These are phyloP conservation scores for Halcyon malimbica DNA, from an alignment of 2,113 vertebrate genomes.

Conservation along the genomic window DNA sequence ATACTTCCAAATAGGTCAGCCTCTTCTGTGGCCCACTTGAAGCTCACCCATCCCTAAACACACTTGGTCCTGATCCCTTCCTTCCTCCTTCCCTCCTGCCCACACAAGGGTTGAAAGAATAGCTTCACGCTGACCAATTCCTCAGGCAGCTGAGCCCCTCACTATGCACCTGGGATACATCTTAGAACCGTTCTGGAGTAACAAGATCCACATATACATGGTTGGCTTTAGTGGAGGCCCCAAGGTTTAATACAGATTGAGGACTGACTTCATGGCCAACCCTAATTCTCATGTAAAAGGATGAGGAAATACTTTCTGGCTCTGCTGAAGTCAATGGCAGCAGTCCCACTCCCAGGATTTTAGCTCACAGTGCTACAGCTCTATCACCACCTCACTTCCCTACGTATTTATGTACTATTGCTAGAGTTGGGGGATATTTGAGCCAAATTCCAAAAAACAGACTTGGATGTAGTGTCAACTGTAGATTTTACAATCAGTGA, in stretches of 20 bases:
- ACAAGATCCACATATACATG: not conserved
- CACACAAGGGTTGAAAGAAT: fast-evolving
- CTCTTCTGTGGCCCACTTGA: not conserved
- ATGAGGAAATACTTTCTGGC: conserved; percentile 22
- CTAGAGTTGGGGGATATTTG: not conserved
- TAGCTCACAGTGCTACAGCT: not conserved
- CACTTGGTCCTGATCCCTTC: not conserved
- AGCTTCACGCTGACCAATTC: not conserved
- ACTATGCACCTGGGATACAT: not conserved
- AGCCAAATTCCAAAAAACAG: conserved; percentile 1
- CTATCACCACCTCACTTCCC: not conserved
- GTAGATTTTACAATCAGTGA: not conserved
- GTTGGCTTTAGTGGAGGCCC: not conserved
- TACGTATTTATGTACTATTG: not conserved
- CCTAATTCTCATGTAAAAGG: not conserved
- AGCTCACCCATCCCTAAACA: not conserved
- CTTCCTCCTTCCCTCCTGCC: not conserved
- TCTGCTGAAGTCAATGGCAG: not conserved
- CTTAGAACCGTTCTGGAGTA: not conserved
- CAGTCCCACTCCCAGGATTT: conserved; percentile 10
- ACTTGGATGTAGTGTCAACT: not conserved
- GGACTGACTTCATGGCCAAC: not conserved
- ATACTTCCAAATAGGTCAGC: not conserved
- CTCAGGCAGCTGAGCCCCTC: not conserved
- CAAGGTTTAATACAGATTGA: not conserved